Percentiles rank a stretch among this genome's conserved stretches.
Conservation (phyloP, 2,888 invertebrate genomes). For the Congeria kusceri region DNA sequence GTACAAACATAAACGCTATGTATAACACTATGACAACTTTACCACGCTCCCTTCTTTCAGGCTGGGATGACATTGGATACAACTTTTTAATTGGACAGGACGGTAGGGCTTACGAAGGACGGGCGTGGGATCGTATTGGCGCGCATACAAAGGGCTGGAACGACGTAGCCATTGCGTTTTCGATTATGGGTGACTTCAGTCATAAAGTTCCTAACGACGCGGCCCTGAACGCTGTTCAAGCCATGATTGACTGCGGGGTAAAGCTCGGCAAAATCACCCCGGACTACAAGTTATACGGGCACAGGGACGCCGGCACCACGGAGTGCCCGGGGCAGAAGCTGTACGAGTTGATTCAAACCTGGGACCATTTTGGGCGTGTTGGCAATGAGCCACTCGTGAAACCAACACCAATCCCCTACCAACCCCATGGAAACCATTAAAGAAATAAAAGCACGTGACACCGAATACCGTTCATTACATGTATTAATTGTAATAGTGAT, state of each 20-base stretch:
- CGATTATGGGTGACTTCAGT: conserved; percentile 80
- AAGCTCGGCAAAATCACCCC: conserved; percentile 68
- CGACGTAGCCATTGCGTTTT: conserved; percentile 83
- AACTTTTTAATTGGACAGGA: conserved; percentile 93
- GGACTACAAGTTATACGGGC: conserved; percentile 77
- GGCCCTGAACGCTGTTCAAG: conserved; percentile 65
- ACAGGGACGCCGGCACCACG: conserved; percentile 72
- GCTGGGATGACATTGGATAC: conserved; percentile 76
- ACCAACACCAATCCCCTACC: conserved; percentile 57
- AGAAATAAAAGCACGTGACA: too few species aligned
- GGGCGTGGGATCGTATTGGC: conserved; percentile 91
- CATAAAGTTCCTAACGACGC: conserved; percentile 70
- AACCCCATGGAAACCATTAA: background rate
- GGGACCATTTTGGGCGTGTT: conserved; percentile 67
- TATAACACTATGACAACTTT: too few species aligned
- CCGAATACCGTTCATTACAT: too few species aligned
- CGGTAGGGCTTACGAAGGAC: conserved; percentile 90
- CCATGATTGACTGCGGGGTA: conserved; percentile 76
- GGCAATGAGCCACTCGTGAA: conserved; percentile 49
- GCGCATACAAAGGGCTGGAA: conserved; percentile 90
- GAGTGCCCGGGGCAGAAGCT: conserved; percentile 76
- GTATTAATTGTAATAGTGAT: too few species aligned
- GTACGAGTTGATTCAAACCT: conserved; percentile 70
- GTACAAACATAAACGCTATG: too few species aligned
- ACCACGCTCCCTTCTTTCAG: conserved; percentile 31